Evolutionary conservation across 2,797 vertebrate genomes (phyloP), one percentile per base, ranked within the genome.

Genomic region (Microctenopoma stevenorrisi): DNA sequence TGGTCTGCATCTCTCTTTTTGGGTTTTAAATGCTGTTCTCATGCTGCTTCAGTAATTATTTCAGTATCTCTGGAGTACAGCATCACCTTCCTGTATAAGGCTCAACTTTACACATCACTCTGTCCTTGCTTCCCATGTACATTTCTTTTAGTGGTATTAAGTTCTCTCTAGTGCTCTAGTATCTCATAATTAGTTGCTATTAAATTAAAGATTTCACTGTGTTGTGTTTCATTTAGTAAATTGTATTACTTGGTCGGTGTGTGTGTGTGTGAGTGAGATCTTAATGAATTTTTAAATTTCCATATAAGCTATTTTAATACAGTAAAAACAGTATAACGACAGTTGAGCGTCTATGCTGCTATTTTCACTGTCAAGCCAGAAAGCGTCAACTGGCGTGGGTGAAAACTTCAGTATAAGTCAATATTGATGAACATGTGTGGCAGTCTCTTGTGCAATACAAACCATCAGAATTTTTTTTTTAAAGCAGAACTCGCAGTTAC

Each of bases 341-440:
- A 18, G 1, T 57, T 56, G 0, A 44, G 56, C 64, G 48, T 51
- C 16, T 35, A 6, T 14, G 28, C 42, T 56, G 13, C 44, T 51
- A 14, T 59, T 76, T 77, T 64, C 64, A 49, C 49, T 48, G 67
- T 53, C 38, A 52, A 55, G 59, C 25, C 50, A 62, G 54, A 54
- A 30, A 66, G 42, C 66, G 40, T 64, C 16, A 28, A 75, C 28
- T 22, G 57, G 66, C 56, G 71, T 53, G 51, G 44, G 73, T 65
- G 25, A 68, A 25, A 65, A 72, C 53, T 72, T 72, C 50, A 57
- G 50, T 51, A 70, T 18, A 42, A 64, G 60, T 77, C 62, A 49
- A 33, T 80, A 71, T 26, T 54, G 52, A 84, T 68, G 57, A 82
- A 68, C 54, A 55, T 64, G 49, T 75, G 68, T 74, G 70, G 38